These are phyloP conservation scores for Cylindroiulus punctatus DNA, from an alignment of 2,888 invertebrate genomes.

Conservation along the genomic window DNA sequence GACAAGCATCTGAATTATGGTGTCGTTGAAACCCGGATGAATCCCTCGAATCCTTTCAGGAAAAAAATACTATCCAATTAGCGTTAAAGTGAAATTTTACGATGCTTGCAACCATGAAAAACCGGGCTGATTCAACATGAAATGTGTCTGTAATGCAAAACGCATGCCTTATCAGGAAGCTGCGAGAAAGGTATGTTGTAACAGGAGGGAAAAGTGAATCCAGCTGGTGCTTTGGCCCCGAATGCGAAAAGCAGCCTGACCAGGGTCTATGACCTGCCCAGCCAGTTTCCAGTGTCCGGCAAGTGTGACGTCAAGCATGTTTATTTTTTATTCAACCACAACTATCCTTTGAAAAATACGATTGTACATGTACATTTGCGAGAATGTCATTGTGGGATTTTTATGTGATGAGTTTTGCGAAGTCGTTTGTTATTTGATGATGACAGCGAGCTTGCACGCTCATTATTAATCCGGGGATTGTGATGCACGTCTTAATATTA, in stretches of 20 bases:
- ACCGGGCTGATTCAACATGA: slow-evolving; percentile 15
- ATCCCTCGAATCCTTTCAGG: background rate
- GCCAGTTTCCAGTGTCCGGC: background rate
- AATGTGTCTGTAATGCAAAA: slow-evolving; percentile 34
- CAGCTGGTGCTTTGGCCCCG: slow-evolving; percentile 5
- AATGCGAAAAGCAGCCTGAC: background rate
- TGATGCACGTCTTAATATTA: too few relatives aligned
- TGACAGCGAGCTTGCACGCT: background rate
- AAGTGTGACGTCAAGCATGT: background rate
- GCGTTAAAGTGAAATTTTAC: background rate
- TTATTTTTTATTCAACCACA: background rate
- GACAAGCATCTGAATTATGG: background rate
- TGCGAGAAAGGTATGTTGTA: slow-evolving; percentile 21
- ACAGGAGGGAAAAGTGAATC: background rate
- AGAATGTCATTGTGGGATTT: background rate
- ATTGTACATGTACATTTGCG: background rate
- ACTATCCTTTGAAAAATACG: background rate
- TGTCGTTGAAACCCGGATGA: slow-evolving; percentile 3
- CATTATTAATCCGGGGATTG: too few relatives aligned
- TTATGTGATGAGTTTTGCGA: background rate
- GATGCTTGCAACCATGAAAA: slow-evolving; percentile 15
- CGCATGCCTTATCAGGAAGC: slow-evolving; percentile 19
- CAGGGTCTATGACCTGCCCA: slow-evolving; percentile 22
- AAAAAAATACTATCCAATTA: slow-evolving; percentile 21
- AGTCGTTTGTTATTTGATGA: background rate